phyloP scores from a whole-genome alignment of 1,140 invertebrate species.

The Brachionus asplanchnoidis region DNA sequence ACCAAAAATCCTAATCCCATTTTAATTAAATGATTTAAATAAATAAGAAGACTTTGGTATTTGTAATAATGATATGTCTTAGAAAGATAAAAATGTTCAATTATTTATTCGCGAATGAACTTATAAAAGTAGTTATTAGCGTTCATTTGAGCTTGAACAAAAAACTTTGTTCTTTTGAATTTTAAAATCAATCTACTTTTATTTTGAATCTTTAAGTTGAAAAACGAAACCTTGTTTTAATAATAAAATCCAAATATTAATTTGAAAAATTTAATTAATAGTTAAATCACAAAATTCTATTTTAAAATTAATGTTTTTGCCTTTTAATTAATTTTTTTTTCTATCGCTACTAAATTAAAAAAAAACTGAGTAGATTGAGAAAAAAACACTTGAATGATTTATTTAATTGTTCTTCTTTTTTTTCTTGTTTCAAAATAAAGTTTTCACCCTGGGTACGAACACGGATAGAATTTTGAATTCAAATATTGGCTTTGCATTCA shows the following conservation, averaged over 20 bases:
- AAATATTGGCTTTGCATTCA: not conserved
- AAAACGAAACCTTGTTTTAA: not conserved
- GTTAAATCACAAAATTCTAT: not conserved
- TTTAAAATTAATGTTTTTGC: not conserved
- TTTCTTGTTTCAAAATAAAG: not conserved
- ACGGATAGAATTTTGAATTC: not conserved
- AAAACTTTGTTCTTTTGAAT: not conserved
- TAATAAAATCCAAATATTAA: not conserved
- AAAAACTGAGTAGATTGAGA: not conserved
- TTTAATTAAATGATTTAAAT: not conserved
- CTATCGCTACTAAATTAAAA: not conserved
- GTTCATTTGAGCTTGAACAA: not conserved
- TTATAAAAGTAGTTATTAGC: not conserved
- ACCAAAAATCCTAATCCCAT: not conserved
- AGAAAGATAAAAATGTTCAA: not conserved
- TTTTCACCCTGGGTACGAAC: not conserved
- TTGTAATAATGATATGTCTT: not conserved
- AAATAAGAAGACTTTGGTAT: not conserved
- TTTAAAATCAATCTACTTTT: not conserved
- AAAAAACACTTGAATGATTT: constrained; percentile 6
- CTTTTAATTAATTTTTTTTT: constrained; percentile 6
- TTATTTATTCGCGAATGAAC: not conserved
- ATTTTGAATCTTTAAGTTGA: too few relatives aligned
- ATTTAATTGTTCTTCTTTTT: not conserved
- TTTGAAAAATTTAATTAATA: not conserved